Conservation (phyloP, 2,888 invertebrate species). For the Diarsia rubi region DNA sequence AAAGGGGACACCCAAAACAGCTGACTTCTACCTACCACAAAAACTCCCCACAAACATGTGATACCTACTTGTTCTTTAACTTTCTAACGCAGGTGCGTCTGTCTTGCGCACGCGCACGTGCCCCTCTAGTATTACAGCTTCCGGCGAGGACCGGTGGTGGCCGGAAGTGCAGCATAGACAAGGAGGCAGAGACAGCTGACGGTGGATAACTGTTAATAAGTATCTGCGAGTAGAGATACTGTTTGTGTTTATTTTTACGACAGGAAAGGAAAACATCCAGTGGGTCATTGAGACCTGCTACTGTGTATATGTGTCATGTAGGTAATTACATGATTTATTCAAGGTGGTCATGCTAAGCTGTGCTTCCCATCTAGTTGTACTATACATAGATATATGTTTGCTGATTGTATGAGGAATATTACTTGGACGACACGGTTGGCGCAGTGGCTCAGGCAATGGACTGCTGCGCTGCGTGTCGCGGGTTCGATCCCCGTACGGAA, state of each 20-base stretch:
- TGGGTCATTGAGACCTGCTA: conserved; percentile 2
- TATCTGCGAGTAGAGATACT: background rate
- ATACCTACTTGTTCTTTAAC: conserved; percentile 23
- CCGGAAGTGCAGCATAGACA: conserved; percentile 37
- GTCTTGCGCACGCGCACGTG: conserved; percentile 53
- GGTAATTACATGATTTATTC: background rate
- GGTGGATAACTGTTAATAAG: conserved; percentile 12
- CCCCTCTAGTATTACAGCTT: conserved; percentile 40
- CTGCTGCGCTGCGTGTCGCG: too few species aligned
- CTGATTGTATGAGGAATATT: conserved; percentile 5
- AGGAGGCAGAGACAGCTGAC: conserved; percentile 34
- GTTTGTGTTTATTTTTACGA: background rate
- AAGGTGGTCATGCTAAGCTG: background rate
- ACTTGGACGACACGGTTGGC: too few species aligned
- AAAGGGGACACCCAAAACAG: background rate
- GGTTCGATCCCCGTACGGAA: too few species aligned
- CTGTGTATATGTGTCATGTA: background rate
- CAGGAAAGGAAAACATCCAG: background rate
- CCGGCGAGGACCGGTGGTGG: conserved; percentile 12
- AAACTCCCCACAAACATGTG: conserved; percentile 17
- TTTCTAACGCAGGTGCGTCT: conserved; percentile 41
- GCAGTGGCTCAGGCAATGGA: too few species aligned
- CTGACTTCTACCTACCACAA: conserved; percentile 4
- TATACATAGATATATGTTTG: background rate
- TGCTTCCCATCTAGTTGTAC: background rate